Evolutionary conservation across 2,888 invertebrate genomes (phyloP), one percentile per base, ranked within the genome.

Genomic region (Agelastica alni): DNA sequence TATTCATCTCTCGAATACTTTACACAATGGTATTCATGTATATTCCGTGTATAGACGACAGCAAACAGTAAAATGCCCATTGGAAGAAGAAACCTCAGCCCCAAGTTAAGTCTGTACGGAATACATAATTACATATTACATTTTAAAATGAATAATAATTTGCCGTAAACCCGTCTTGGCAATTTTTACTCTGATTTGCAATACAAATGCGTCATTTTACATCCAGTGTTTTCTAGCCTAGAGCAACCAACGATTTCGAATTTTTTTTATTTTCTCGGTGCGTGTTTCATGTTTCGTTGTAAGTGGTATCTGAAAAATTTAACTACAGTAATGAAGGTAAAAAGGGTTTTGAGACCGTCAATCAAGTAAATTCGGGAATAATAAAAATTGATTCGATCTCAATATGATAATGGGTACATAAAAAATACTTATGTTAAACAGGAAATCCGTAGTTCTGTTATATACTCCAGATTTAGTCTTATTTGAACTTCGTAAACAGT

Each of bases 121-220:
- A 63, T 63, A 58, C 63, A 32, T 60, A 63, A 63, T 63, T 63
- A 60, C 51, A 60, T 60, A 57, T 63, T 59, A 60, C 53, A 56
- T 57, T 58, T 58, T 57, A 59, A 47, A 60, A 62, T 60, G 62
- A 62, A 60, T 60, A 59, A 56, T 54, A 59, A 59, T 59, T 59
- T 59, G 46, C 56, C 52, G 51, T 52, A 41, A 45, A 48, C 59
- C 41, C 54, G 56, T 48, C 53, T 47, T 31, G 47, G 51, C 41
- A 43, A 46, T 46, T 51, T 54, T 56, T 53, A 45, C 52, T 44
- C 53, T 53, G 59, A 41, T 49, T 57, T 57, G 53, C 48, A 54
- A 54, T 47, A 47, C 58, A 58, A 58, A 58, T 59, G 56, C 48
- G 48, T 47, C 43, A 49, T 54, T 54, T 49, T 44, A 28, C 31